Evolutionary conservation across 2,888 invertebrate species (phyloP).

Genomic region (Ornithoptera priamus): DNA sequence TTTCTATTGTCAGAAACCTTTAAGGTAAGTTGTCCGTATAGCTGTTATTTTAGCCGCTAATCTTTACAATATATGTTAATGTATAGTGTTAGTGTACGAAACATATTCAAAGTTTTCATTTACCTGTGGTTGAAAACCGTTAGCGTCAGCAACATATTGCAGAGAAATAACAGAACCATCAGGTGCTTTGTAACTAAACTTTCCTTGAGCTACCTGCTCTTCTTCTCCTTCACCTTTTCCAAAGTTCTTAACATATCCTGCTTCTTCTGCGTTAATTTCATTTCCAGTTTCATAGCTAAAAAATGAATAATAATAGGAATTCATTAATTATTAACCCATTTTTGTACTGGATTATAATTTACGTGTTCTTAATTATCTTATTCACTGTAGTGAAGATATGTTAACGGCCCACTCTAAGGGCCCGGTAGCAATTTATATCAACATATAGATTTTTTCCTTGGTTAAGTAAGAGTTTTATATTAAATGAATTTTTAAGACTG

Average conservation of each 20-base stretch:
- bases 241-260: slow-evolving; percentile 81
- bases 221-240: slow-evolving; percentile 78
- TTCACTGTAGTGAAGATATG: too few relatives aligned
- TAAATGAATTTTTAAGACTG: too few relatives aligned
- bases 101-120: neutral
- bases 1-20: too few relatives aligned
- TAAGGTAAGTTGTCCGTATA: too few relatives aligned
- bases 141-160: slow-evolving; percentile 84
- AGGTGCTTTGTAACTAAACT: slow-evolving; percentile 84
- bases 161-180: slow-evolving; percentile 83
- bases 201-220: slow-evolving; percentile 78
- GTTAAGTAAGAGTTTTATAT: too few relatives aligned
- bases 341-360: neutral
- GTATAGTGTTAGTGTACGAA: neutral
- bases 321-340: neutral
- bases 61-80: neutral
- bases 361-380: neutral
- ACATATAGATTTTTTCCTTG: too few relatives aligned
- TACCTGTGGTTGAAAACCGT: slow-evolving; percentile 83
- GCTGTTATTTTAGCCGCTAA: too few relatives aligned
- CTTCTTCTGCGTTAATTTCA: slow-evolving; percentile 82
- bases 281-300: slow-evolving; percentile 82
- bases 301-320: slow-evolving; percentile 4
- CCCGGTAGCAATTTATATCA: neutral
- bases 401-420: neutral